These are phyloP conservation scores for Nestor notabilis DNA, from an alignment of 2,113 vertebrate genomes.

Conservation along the genomic window DNA sequence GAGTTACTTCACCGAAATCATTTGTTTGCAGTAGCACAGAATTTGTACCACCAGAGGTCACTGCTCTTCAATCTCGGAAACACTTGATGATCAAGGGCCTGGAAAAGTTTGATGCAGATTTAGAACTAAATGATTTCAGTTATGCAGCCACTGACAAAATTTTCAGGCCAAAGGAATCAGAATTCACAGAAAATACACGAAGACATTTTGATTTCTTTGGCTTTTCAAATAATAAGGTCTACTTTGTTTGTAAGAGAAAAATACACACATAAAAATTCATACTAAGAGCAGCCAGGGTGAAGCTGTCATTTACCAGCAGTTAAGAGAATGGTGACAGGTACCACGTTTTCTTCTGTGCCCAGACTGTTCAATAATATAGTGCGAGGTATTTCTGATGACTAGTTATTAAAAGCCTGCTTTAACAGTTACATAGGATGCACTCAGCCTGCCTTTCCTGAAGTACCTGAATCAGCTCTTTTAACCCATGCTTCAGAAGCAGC, in stretches of 20 bases:
- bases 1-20: neutral
- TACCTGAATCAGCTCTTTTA: neutral
- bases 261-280: neutral
- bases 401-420: neutral
- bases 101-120: neutral
- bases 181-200: neutral
- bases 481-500: neutral
- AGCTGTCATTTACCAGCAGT: neutral
- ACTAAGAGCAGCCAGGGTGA: neutral
- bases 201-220: neutral
- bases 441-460: neutral
- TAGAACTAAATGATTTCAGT: neutral
- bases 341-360: neutral
- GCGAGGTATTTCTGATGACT: neutral
- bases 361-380: neutral
- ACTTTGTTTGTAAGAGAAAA: neutral
- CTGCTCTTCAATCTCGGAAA: neutral
- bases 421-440: neutral
- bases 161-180: neutral
- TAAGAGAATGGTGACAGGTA: neutral
- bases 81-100: neutral
- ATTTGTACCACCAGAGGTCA: slow-evolving; percentile 58
- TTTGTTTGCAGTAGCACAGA: neutral
- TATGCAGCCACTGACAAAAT: neutral
- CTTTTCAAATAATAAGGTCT: neutral